Percentiles rank a stretch among this genome's conserved stretches.
phyloP scores from a whole-genome alignment of 1,140 invertebrate genomes.

The Camponotus pennsylvanicus region DNA sequence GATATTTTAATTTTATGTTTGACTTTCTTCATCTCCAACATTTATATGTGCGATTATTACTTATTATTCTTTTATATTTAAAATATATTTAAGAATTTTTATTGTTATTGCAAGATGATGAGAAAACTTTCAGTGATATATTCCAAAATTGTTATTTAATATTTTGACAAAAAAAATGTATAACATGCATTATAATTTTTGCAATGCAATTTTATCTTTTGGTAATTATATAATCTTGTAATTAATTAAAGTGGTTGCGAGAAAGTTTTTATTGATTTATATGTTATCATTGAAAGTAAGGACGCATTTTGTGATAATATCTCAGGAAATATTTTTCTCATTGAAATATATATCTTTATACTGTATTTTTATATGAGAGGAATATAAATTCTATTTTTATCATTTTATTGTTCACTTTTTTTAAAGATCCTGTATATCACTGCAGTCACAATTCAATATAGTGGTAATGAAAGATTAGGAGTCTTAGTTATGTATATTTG shows the following conservation, averaged over 20 bases:
- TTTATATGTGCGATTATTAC: neutral
- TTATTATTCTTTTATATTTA: neutral
- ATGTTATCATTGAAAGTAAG: neutral
- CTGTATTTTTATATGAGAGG: neutral
- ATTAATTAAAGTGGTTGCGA: too few species aligned
- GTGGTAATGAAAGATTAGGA: too few species aligned
- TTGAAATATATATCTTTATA: slow-evolving; percentile 12
- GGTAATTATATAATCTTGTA: too few species aligned
- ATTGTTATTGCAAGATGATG: neutral
- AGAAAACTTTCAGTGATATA: neutral
- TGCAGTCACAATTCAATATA: too few species aligned
- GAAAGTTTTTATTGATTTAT: neutral
- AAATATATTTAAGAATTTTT: neutral
- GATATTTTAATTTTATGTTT: neutral
- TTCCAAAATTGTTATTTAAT: neutral
- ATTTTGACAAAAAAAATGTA: neutral
- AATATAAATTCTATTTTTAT: neutral
- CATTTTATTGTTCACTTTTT: neutral
- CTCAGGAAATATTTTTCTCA: neutral
- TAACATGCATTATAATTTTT: neutral
- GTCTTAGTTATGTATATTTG: neutral
- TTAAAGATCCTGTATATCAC: neutral
- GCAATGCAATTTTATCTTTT: neutral
- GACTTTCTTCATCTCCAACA: neutral
- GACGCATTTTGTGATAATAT: neutral